Conservation (phyloP, 2,888 invertebrate species). For the Habrosyne pyritoides region DNA sequence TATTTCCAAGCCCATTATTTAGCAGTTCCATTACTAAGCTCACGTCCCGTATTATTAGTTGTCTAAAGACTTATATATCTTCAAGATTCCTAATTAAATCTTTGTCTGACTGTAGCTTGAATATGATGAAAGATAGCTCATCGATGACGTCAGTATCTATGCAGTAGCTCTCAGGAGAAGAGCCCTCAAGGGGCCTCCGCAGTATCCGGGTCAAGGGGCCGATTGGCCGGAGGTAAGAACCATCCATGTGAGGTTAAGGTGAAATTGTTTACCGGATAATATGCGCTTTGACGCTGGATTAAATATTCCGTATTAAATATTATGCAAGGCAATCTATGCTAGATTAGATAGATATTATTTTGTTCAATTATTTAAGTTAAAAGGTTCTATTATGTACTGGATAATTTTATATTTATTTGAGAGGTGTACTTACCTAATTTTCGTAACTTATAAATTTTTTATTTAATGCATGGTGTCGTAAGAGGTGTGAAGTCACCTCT, state of each 20-base stretch:
- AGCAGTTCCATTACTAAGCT: too few relatives aligned
- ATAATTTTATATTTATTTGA: too few relatives aligned
- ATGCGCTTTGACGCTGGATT: background rate
- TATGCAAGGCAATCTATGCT: background rate
- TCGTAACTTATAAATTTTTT: too few relatives aligned
- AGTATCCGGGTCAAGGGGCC: slow-evolving; percentile 9
- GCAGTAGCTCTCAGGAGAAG: background rate
- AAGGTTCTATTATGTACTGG: too few relatives aligned
- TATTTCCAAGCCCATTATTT: too few relatives aligned
- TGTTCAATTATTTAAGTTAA: too few relatives aligned
- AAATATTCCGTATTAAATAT: background rate
- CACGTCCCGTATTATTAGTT: too few relatives aligned
- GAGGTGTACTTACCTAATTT: too few relatives aligned
- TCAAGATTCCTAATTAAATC: background rate
- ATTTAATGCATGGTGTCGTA: too few relatives aligned
- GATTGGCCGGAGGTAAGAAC: slow-evolving; percentile 3
- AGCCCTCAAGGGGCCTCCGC: background rate
- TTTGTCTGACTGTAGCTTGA: background rate
- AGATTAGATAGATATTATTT: too few relatives aligned
- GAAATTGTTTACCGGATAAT: background rate
- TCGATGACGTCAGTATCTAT: slow-evolving; percentile 5
- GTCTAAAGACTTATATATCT: too few relatives aligned
- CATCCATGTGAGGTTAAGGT: slow-evolving; percentile 4
- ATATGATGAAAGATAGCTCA: background rate
- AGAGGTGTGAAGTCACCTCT: too few relatives aligned